Evolutionary conservation across 2,888 invertebrate species (phyloP).

Genomic region (Melitaea athalia): DNA sequence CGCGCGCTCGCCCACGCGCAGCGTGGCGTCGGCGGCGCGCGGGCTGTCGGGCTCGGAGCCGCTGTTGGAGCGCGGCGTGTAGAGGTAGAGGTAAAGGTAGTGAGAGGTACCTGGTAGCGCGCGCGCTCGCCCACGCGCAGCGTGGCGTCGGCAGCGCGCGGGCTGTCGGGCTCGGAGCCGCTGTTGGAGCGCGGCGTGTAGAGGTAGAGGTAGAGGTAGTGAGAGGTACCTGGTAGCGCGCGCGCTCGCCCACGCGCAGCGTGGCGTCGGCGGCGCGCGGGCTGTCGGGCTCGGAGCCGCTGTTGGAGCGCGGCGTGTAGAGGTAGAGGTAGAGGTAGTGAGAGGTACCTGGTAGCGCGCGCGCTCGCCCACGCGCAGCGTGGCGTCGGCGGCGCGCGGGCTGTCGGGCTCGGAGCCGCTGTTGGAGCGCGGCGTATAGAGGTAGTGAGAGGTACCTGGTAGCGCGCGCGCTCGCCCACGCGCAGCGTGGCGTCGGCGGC

Average conservation of each 20-base stretch:
- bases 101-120: too few relatives aligned
- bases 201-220: not conserved
- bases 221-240: constrained; percentile 59
- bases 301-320: too few relatives aligned
- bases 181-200: not conserved
- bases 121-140: constrained; percentile 48
- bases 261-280: constrained; percentile 68
- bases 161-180: constrained; percentile 54
- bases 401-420: constrained; percentile 75
- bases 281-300: constrained; percentile 63
- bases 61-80: too few relatives aligned
- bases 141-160: constrained; percentile 65
- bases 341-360: constrained; percentile 61
- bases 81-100: too few relatives aligned
- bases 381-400: constrained; percentile 65
- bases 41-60: too few relatives aligned
- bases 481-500: constrained; percentile 49
- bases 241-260: constrained; percentile 69
- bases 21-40: too few relatives aligned
- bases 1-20: too few relatives aligned
- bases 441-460: too few relatives aligned
- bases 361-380: constrained; percentile 70
- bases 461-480: constrained; percentile 38
- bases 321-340: not conserved
- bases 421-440: constrained; percentile 81